These are phyloP conservation scores for Bubo blakistoni DNA, from an alignment of 2,113 vertebrate species.

Conservation along the genomic window DNA sequence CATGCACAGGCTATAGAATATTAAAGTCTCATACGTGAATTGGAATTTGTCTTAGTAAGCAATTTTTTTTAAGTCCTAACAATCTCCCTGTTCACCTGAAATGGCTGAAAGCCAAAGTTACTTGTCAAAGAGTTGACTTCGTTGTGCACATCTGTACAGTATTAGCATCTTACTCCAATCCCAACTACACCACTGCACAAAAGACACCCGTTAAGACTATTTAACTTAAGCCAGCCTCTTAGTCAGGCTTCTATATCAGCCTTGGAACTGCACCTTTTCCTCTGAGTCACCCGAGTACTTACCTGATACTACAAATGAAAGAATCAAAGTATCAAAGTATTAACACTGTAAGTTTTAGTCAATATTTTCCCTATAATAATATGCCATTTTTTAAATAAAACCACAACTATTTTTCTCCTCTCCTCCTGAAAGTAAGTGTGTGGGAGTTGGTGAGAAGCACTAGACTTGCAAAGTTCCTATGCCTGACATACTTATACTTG, in stretches of 20 bases:
- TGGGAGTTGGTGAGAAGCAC: neutral
- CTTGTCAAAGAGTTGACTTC: neutral
- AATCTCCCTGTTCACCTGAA: neutral
- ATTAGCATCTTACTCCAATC: neutral
- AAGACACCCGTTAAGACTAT: neutral
- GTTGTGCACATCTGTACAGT: neutral
- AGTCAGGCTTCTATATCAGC: neutral
- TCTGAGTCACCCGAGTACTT: neutral
- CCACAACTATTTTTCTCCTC: neutral
- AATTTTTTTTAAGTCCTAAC: neutral
- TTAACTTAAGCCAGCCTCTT: neutral
- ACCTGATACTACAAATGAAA: neutral
- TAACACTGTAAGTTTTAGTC: neutral
- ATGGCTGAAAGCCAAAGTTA: neutral
- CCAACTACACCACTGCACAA: neutral
- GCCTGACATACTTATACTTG: neutral
- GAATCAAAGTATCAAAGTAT: neutral
- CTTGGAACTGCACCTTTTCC: neutral
- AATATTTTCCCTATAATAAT: neutral
- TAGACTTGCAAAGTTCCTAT: neutral
- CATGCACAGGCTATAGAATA: neutral
- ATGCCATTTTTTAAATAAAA: neutral
- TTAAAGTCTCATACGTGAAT: neutral
- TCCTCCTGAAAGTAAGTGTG: neutral
- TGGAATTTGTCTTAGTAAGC: neutral